These are phyloP conservation scores for Tuta absoluta DNA, from an alignment of 2,888 invertebrate species.

Conservation along the genomic window DNA sequence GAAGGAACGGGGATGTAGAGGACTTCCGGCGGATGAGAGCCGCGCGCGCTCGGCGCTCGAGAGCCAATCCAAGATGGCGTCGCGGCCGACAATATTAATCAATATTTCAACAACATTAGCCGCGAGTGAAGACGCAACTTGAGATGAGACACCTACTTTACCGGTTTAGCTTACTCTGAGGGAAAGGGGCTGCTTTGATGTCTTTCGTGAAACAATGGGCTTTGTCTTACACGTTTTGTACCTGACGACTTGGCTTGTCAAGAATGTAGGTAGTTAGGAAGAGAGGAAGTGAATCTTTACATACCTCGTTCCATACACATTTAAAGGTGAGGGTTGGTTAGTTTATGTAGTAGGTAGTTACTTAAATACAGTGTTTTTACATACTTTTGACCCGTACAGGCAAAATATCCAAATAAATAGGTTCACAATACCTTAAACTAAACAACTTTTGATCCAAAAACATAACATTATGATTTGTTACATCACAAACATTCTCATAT, in stretches of 20 bases:
- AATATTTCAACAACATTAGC: constrained; percentile 81
- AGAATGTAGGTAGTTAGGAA: too few relatives aligned
- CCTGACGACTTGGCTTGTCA: constrained; percentile 11
- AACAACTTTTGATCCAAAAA: constrained; percentile 2
- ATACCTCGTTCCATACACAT: too few relatives aligned
- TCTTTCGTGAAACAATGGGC: constrained; percentile 9
- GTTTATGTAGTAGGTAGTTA: too few relatives aligned
- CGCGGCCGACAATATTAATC: constrained; percentile 76
- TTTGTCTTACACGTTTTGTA: constrained; percentile 18
- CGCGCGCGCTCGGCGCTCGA: constrained; percentile 59
- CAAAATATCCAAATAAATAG: not conserved
- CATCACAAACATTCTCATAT: constrained; percentile 27
- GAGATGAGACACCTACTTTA: constrained; percentile 67
- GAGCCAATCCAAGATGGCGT: constrained; percentile 71
- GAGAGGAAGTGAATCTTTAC: too few relatives aligned
- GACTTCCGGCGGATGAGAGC: constrained; percentile 52
- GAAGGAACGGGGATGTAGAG: constrained; percentile 52
- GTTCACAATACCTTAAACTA: not conserved
- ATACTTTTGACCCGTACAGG: not conserved
- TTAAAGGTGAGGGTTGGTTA: too few relatives aligned
- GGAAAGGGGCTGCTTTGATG: constrained; percentile 30
- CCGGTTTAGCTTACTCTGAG: constrained; percentile 29
- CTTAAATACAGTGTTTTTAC: not conserved
- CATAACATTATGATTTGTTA: constrained; percentile 27
- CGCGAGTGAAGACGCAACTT: constrained; percentile 52